A percentile compares a stretch with the other conserved stretches of the same genome.
Evolutionary conservation across 2,888 invertebrate species (phyloP).

Genomic region (Nomada fucata): DNA sequence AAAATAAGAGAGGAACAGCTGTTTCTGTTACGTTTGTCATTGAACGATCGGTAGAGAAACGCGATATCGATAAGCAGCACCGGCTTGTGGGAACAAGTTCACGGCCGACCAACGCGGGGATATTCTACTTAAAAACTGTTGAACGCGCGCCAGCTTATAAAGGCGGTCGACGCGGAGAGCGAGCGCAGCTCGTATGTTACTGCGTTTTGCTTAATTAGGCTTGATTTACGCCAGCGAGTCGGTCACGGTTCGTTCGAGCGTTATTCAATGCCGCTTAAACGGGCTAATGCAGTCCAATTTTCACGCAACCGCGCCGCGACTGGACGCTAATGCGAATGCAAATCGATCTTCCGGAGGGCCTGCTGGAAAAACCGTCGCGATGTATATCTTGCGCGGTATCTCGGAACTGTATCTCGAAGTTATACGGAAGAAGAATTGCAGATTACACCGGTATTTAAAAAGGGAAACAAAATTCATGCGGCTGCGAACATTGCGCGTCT

Average conservation of each 20-base stretch:
- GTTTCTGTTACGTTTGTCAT: neutral
- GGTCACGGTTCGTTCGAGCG: constrained; percentile 43
- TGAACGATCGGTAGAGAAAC: neutral
- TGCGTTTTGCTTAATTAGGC: constrained; percentile 47
- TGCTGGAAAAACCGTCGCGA: neutral
- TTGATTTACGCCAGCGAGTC: constrained; percentile 46
- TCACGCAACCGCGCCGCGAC: constrained; percentile 27
- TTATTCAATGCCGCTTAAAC: constrained; percentile 46
- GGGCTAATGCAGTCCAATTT: constrained; percentile 38
- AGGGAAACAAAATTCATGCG: neutral
- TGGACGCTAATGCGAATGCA: constrained; percentile 33
- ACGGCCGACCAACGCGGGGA: constrained; percentile 3
- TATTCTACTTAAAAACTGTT: constrained; percentile 29
- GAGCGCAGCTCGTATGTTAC: constrained; percentile 9
- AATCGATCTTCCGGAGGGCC: constrained; percentile 33
- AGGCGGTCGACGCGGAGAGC: neutral
- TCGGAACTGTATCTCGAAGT: neutral
- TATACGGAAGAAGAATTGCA: neutral
- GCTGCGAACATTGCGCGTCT: too few relatives aligned
- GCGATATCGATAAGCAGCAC: neutral
- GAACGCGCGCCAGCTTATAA: neutral
- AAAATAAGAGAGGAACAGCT: neutral
- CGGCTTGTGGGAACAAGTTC: neutral
- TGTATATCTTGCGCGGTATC: neutral
- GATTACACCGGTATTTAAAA: too few relatives aligned